Evolutionary conservation across 1,140 invertebrate species (phyloP).

Genomic region (Caenorhabditis latens): DNA sequence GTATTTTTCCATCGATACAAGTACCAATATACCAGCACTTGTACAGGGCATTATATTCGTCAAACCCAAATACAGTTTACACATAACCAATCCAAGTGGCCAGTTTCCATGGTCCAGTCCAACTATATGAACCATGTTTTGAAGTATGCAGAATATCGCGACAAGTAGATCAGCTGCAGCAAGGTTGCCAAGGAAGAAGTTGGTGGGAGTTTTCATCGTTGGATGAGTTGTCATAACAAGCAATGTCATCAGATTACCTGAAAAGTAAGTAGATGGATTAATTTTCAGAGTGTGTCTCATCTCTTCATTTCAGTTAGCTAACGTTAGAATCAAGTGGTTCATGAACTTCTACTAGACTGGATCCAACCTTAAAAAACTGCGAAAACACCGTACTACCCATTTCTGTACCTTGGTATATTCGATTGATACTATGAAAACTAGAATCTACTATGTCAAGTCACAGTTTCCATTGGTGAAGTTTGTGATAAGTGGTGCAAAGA

Average conservation of each 20-base stretch:
- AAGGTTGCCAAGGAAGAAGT: constrained; percentile 70
- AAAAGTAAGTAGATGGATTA: constrained; percentile 1
- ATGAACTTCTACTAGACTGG: no score
- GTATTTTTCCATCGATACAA: constrained; percentile 76
- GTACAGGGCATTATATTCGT: constrained; percentile 76
- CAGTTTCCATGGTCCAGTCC: constrained; percentile 70
- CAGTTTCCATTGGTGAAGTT: background rate
- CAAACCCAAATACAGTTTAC: constrained; percentile 74
- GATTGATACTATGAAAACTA: background rate
- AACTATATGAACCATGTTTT: constrained; percentile 77
- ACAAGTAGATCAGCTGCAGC: constrained; percentile 75
- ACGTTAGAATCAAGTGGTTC: no score
- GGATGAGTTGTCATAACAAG: constrained; percentile 68
- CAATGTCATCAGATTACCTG: constrained; percentile 70
- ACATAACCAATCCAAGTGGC: constrained; percentile 70
- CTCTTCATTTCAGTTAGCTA: no score
- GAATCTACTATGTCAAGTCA: constrained; percentile 43
- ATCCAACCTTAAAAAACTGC: no score
- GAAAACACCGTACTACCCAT: no score
- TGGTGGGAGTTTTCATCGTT: constrained; percentile 70
- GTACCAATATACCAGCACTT: constrained; percentile 76
- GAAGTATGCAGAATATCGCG: constrained; percentile 73
- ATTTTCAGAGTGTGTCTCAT: background rate
- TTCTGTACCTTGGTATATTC: background rate
- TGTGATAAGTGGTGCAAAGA: constrained; percentile 51